Evolutionary conservation across 2,888 invertebrate genomes (phyloP), one percentile per base, ranked within the genome.

Genomic region (Eucriotettix oculatus): DNA sequence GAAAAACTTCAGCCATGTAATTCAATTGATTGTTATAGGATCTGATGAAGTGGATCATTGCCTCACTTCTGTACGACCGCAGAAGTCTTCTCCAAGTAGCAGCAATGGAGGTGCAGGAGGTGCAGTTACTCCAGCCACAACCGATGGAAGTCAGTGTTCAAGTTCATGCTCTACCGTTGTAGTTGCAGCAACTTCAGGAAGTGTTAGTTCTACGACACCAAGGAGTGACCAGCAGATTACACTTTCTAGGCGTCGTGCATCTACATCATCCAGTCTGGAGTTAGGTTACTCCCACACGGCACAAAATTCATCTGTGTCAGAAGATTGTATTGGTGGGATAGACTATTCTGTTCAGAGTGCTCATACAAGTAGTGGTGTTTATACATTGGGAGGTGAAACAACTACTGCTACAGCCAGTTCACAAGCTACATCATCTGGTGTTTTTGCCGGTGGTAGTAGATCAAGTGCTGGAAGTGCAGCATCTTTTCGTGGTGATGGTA

Each of bases 81-180:
- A 57, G 52, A 60, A 60, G 29, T 56, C 57, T 17, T 59, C 59
- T 43, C 61, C 59, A 14, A 61, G 57, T 41, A 58, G 60, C 17
- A 58, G 60, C 56, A 58, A 44, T 40, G 58, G 60, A 12, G 40
- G 55, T 10, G 40, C 41, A 7, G 55, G 55, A 16, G 40, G 55
- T 42, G 55, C 55, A 42, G 66, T 66, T 52, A 70, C 71, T 60
- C 69, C 69, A 55, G 71, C 70, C 65, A 71, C 72, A 65, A 74
- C 74, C 65, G 73, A 74, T 67, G 74, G 74, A 59, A 88, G 88
- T 41, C 90, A 90, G 71, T 90, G 90, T 72, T 89, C 89, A 60
- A 90, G 90, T 58, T 89, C 87, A 41, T 90, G 90, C 71, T 90
- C 90, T 69, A 90, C 90, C 44, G 88, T 90, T n/a, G 89, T 90